phyloP scores from a whole-genome alignment of 2,113 vertebrate species.

The Xiphorhynchus elegans region DNA sequence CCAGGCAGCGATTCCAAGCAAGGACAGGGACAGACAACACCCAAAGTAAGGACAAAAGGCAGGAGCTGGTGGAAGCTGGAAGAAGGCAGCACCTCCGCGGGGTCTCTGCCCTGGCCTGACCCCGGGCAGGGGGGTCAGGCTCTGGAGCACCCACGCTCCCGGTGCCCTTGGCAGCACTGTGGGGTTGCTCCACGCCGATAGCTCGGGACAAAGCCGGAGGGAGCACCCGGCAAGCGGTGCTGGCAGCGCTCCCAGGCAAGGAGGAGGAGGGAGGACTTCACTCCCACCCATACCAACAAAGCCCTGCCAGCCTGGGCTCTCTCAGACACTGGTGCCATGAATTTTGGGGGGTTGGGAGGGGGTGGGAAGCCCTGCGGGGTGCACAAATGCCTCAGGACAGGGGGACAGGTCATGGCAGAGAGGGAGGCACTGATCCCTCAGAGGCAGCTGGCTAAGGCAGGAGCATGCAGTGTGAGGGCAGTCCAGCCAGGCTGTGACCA shows the following conservation, averaged over 20 bases:
- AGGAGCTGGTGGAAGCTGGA: background rate
- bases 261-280: background rate
- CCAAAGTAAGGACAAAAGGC: background rate
- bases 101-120: background rate
- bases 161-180: background rate
- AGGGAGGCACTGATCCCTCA: background rate
- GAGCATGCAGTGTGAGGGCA: fast-evolving
- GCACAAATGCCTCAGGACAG: background rate
- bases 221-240: background rate
- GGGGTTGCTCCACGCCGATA: background rate
- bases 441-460: background rate
- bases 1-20: background rate
- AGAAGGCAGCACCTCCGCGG: fast-evolving
- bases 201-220: slow-evolving; percentile 16
- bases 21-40: background rate
- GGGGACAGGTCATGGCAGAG: fast-evolving
- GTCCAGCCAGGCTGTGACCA: fast-evolving
- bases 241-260: background rate
- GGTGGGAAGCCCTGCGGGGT: background rate
- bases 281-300: slow-evolving; percentile 11
- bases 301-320: background rate
- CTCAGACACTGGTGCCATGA: background rate
- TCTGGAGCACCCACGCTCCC: background rate
- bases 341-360: background rate
- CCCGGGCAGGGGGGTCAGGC: background rate